Evolutionary conservation across 2,888 invertebrate genomes (phyloP), one percentile per base, ranked within the genome.

Genomic region (Heliothis peltigera): DNA sequence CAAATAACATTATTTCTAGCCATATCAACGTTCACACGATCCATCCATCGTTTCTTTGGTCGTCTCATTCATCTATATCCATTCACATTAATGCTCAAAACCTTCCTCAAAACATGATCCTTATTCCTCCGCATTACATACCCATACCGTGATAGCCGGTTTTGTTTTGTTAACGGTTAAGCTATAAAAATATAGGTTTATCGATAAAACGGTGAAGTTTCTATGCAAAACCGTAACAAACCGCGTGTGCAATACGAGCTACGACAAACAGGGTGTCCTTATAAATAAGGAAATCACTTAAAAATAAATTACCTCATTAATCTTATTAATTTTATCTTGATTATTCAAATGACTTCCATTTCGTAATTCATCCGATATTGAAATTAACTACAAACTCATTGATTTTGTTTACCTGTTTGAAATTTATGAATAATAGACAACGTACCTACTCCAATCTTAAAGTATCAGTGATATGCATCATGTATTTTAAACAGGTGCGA

Each of bases 401-500:
- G 28, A n/a, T 35, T 47, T 48, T 46, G 22, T 69, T 53, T 52
- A 55, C 17, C 17, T 43, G 48, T 22, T 32, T 1, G 8, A 46
- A 43, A 10, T 7, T 10, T 54, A 63, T 53, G 21, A 46, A 54
- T 58, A 49, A 19, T 54, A 32, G 32, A 32, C 6, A 39, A 53
- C 49, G n/a, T 22, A 28, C 19, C n/a, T 42, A 47, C 43, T 43
- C 17, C 35, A 35, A 35, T 66, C 32, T 17, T 46, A 17, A 25
- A 43, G 47, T n/a, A 54, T 59, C 55, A 64, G 49, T 59, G 52
- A 56, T 25, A 60, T 35, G 32, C 57, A 63, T 64, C 52, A 53
- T 21, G 73, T 76, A 73, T 76, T 63, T 61, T 44, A 54, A 53
- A 44, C 75, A 75, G 58, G 73, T 75, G 43, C 65, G 19, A 52